Evolutionary conservation across 2,797 vertebrate species (phyloP), one percentile per base, ranked within the genome.

Genomic region (Scolopax rusticola): DNA sequence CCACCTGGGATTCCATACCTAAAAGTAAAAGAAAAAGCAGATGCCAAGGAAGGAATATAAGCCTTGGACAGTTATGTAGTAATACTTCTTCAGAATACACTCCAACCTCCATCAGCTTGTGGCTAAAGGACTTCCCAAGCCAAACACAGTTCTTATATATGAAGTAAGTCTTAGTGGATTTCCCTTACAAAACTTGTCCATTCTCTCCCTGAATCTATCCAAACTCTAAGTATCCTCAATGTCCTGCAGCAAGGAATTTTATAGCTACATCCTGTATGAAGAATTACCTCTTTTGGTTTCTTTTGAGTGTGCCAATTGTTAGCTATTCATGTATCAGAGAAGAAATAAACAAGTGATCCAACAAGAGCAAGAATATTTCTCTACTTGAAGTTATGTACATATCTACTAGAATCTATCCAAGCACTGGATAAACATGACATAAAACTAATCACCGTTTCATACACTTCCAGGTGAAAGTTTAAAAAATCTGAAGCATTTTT

Each of bases 391-490:
- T 93, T 57, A 77, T 6, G 2, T 9, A 28, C 1, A 0, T 14
- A 20, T 61, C 60, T 54, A 15, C 53, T 48, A 33, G 33, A 87
- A 59, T 40, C 32, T 33, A 56, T 11, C 15, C 36, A 70, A 81
- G 23, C 48, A 57, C 28, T 83, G 71, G 21, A 54, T 67, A 70
- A 93, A 82, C 20, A 63, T 32, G n/a, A 7, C 18, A 67, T 67
- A 81, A 80, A 90, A 76, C 9, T 87, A 79, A 84, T 30, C 3
- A 1, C 18, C n/a, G 68, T 94, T 89, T 95, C 60, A 19, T 91
- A 47, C 6, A n/a, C n/a, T 90, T 90, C 50, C 45, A 57, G 36
- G 33, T 90, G 53, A 87, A 87, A 87, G 27, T 84, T 93, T 60
- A 83, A 48, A 68, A 89, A 93, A 93, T 65, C 16, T 6, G 5